Conservation (phyloP, 2,797 vertebrate species). For the Nasua narica region DNA sequence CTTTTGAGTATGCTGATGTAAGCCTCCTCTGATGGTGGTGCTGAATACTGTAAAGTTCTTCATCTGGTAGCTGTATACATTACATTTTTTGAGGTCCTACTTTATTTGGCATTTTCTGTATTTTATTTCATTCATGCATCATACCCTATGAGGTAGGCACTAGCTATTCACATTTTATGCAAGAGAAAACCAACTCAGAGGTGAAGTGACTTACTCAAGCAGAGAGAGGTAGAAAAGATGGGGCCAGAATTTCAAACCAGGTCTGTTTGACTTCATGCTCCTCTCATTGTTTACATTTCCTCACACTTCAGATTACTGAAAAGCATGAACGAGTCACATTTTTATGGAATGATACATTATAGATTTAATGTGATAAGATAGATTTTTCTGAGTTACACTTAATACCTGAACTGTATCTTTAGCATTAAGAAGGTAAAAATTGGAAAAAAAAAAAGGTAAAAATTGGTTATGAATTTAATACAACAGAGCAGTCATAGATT, state of each 20-base stretch:
- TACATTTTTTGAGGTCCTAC: not conserved
- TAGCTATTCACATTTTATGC: not conserved
- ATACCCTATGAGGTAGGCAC: not conserved
- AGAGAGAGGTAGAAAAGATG: constrained; percentile 22
- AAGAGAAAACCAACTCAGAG: not conserved
- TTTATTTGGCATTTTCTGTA: not conserved
- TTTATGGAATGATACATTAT: not conserved
- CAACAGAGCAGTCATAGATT: not conserved
- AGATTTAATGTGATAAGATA: not conserved
- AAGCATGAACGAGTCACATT: not conserved
- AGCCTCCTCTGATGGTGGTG: not conserved
- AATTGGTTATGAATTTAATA: constrained; percentile 16
- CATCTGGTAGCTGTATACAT: not conserved
- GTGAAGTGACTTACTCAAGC: not conserved
- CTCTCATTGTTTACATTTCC: constrained; percentile 10
- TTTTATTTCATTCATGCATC: not conserved
- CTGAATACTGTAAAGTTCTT: not conserved
- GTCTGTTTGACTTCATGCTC: constrained; percentile 22
- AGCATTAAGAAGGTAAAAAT: constrained; percentile 31
- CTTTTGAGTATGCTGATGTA: not conserved
- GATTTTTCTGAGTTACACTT: constrained; percentile 22
- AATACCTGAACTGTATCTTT: not conserved
- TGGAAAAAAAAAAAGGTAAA: constrained; percentile 31
- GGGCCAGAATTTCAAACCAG: constrained; percentile 14
- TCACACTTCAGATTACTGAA: constrained; percentile 11